Base-by-base conservation (phyloP, 2,888 invertebrate genomes). In the Harmothoe impar region DNA sequence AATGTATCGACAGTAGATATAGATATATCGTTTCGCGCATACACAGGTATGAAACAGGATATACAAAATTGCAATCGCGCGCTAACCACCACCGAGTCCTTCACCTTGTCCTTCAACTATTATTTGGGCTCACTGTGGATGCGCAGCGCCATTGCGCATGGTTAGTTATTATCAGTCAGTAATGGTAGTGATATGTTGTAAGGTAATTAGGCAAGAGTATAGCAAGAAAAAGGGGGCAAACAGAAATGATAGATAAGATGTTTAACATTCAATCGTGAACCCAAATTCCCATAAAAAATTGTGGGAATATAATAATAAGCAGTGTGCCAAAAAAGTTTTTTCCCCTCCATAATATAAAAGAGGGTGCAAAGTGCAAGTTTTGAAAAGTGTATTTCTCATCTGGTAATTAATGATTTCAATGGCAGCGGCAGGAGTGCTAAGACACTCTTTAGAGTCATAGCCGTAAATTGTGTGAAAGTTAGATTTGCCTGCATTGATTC, bases 51-150 rank as follows among this genome's bases (percentile, higher is more conserved):
- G n/a, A 62, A n/a, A 62, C 17, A 43, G 43, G 33, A 25, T 43
- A 35, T 23, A 81, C 43, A 35, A 43, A 81, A 81, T 81, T 81
- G 43, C 81, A 81, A 43, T 81, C 81, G 81, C 81, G 81, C 81
- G 81, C 43, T 35, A 81, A 33, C 81, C 43, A 33, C 35, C 20
- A 33, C 43, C 43, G 17, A 15, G 43, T 7, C 33, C 81, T 23
- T 81, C 23, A 81, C 43, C 81, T 15, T 15, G 33, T 81, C 81
- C 20, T 35, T n/a, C 17, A 43, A 35, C n/a, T 43, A 81, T 31
- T 35, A 81, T 81, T 12, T n/a, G 33, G 35, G 72, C 72, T n/a
- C 72, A 72, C 29, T 29, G 15, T 72, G n/a, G 25, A 72, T 72
- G 72, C 72, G 72, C 72, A 29, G 31, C 72, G 72, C 31, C 68